Evolutionary conservation across 2,113 vertebrate species (phyloP), one percentile per base, ranked within the genome.

Genomic region (Campylorhamphus procurvoides): DNA sequence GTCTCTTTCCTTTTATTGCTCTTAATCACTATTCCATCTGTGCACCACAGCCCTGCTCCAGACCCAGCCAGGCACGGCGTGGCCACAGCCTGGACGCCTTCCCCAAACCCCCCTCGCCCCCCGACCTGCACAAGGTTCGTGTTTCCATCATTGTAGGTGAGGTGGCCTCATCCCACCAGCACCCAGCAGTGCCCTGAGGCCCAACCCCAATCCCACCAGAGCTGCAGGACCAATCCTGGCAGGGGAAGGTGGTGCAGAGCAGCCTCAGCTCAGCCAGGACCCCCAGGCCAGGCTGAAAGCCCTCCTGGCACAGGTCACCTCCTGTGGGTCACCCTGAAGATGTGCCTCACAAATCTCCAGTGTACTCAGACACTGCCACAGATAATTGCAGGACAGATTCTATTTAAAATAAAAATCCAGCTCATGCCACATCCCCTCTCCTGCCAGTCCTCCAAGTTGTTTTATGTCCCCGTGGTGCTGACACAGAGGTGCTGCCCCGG

Each of bases 1-100:
- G 95, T 78, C 90, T 92, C 93, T 95, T 89, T 91, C 93, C 86
- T 96, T 97, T 97, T 97, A 97, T 97, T 96, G 92, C 89, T 96
- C 97, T 96, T 96, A 97, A 97, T 97, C 95, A 92, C 94, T 97
- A 93, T 96, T 93, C 94, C 97, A 97, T 96, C 96, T 97, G 96
- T 55, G 83, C 78, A 58, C 29, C 73, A 13, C 87, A 67, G 94
- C 85, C 82, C 90, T 18, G 84, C 72, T 87, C n/a, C 53, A 96
- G 93, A 25, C 72, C 56, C 82, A 52, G 95, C 77, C 90, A 80
- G 64, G 71, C 37, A 14, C 59, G 9, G 83, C 23, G 4, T 18
- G 79, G 89, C 59, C 2, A 0, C 74, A 17, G 86, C 62, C 33
- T 0, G 10, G 53, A 35, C 19, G 1, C 67, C 27, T 0, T 35